These are phyloP conservation scores for Cyprinodon brontotheroides DNA, from an alignment of 2,113 vertebrate genomes.

Conservation along the genomic window DNA sequence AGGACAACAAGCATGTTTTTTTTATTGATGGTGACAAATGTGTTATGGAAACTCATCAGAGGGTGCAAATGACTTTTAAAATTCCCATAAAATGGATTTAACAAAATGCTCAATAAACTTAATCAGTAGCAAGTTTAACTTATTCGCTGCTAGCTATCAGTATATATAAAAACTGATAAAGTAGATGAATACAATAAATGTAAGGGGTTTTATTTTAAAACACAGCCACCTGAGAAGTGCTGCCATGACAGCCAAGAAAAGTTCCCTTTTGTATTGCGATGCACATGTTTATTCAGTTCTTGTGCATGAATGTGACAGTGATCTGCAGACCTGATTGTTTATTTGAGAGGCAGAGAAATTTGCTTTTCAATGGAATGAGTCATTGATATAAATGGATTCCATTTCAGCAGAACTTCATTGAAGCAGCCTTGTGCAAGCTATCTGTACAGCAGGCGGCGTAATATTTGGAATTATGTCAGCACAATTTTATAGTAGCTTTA, in stretches of 20 bases:
- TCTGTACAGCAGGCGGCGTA: slow-evolving; percentile 34
- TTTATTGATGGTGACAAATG: slow-evolving; percentile 65
- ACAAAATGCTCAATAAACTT: slow-evolving; percentile 7
- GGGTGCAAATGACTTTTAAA: slow-evolving; percentile 37
- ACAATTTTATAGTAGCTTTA: slow-evolving; percentile 16
- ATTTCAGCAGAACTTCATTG: slow-evolving; percentile 45
- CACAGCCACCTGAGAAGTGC: slow-evolving; percentile 7
- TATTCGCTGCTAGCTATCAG: slow-evolving; percentile 1
- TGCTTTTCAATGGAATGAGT: slow-evolving; percentile 43
- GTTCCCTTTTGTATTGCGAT: slow-evolving; percentile 24
- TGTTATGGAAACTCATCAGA: slow-evolving; percentile 35
- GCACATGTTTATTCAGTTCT: slow-evolving; percentile 18
- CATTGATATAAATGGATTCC: slow-evolving; percentile 44
- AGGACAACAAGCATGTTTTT: slow-evolving; percentile 2
- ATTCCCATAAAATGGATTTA: slow-evolving; percentile 16
- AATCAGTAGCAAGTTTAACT: neutral
- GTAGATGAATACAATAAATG: neutral
- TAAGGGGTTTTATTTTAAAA: slow-evolving; percentile 12
- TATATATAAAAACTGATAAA: neutral
- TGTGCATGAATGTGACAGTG: slow-evolving; percentile 20
- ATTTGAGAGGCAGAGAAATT: slow-evolving; percentile 29
- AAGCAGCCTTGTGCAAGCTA: slow-evolving; percentile 23
- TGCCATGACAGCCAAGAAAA: neutral
- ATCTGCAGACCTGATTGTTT: slow-evolving; percentile 31
- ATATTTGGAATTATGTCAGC: slow-evolving; percentile 24